phyloP scores from a whole-genome alignment of 2,888 invertebrate genomes.

The Eustalomyia histrio region DNA sequence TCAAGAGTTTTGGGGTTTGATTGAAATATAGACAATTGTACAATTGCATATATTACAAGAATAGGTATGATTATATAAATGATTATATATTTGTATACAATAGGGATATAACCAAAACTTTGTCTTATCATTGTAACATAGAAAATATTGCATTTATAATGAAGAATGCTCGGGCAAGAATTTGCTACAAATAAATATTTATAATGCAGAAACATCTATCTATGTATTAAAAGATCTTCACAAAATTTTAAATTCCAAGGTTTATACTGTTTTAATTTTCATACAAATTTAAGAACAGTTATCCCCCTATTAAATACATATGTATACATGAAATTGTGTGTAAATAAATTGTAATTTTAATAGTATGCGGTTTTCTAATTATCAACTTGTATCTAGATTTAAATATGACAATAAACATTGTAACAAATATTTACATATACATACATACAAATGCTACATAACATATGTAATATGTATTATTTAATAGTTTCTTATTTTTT shows the following conservation, averaged over 20 bases:
- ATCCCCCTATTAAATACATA: not conserved
- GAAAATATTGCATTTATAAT: no score
- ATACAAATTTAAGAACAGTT: no score
- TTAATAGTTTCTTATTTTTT: slow-evolving; percentile 3
- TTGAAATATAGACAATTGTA: slow-evolving; percentile 6
- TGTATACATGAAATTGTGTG: not conserved
- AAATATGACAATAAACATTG: slow-evolving; percentile 17
- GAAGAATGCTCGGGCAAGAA: no score
- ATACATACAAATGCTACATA: no score
- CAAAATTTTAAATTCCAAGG: no score
- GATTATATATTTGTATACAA: not conserved
- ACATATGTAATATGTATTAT: not conserved
- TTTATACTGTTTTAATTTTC: no score
- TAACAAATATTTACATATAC: slow-evolving; percentile 7
- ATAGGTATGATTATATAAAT: not conserved
- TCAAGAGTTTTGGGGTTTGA: not conserved
- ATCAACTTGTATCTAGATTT: slow-evolving; percentile 14
- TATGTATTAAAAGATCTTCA: no score
- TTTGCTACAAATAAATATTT: no score
- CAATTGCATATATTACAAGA: slow-evolving; percentile 6
- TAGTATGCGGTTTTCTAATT: slow-evolving; percentile 41
- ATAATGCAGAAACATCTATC: no score
- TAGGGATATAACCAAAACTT: no score
- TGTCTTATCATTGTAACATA: no score
- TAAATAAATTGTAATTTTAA: slow-evolving; percentile 3